Base-by-base conservation (phyloP, 2,797 vertebrate genomes). In the Streptopelia turtur region DNA sequence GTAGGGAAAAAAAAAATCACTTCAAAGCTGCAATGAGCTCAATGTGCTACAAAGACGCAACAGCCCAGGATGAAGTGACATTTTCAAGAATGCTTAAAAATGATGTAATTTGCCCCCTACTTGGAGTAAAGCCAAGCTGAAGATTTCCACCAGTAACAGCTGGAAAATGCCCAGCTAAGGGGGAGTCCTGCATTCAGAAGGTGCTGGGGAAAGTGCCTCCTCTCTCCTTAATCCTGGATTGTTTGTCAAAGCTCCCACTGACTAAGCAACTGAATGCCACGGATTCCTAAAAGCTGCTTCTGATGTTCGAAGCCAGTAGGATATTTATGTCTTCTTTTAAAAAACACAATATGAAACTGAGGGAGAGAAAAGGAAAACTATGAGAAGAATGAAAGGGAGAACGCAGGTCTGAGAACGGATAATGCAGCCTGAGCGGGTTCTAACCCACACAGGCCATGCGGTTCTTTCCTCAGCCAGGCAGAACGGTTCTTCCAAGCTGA, bases 101-200 rank as follows among this genome's bases (percentile, higher is more conserved):
- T 61, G 31, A 83, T 39, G 89, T 56, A 18, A 82, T 60, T 87
- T 95, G 65, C 72, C 85, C 83, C 76, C 75, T 70, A 45, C 52
- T 56, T 83, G 85, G 94, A 94, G 81, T 81, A 91, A 95, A 90
- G 30, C 84, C 87, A 76, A 90, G 87, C 96, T 95, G 96, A 89
- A 94, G 97, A 83, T 94, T 96, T 63, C 87, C 79, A 96, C 92
- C 96, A 95, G 93, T 94, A 96, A 93, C 94, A 95, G 74, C 77
- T 41, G 74, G 84, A 28, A 56, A 93, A 78, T 9, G n/a, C 11
- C 6, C 4, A 68, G 53, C 59, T 68, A 81, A 41, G 56, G 88
- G 71, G 50, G 64, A 84, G 60, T 90, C 43, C 70, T 45, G 76
- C 81, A 0, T 30, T 74, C 43, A 59, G 71, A 60, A 60, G 71